A percentile compares a stretch with the other conserved stretches of the same genome.
These are phyloP conservation scores for Lasioglossum pauxillum DNA, from an alignment of 2,888 invertebrate genomes.

Conservation along the genomic window DNA sequence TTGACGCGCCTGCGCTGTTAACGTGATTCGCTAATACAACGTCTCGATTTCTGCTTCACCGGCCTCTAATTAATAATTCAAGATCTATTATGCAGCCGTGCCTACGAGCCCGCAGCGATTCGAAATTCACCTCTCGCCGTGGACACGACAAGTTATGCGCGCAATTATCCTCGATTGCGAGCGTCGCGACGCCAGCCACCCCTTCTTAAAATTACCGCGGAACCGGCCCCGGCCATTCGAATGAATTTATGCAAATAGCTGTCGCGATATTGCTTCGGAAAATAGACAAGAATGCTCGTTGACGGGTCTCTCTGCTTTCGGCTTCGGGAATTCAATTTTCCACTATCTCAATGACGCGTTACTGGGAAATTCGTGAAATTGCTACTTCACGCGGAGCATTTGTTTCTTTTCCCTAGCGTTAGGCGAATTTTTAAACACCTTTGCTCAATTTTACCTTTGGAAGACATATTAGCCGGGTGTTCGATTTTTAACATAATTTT, in stretches of 20 bases:
- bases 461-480: too few species aligned
- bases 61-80: constrained; percentile 62
- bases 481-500: too few species aligned
- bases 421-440: too few species aligned
- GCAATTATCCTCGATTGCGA: constrained; percentile 38
- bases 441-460: too few species aligned
- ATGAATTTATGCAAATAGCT: constrained; percentile 1
- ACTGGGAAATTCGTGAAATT: background rate
- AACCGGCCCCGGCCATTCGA: background rate
- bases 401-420: too few species aligned
- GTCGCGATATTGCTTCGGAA: background rate
- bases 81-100: constrained; percentile 53
- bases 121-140: constrained; percentile 33
- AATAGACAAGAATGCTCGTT: background rate
- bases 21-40: constrained; percentile 48
- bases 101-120: constrained; percentile 7
- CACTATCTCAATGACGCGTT: background rate
- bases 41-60: constrained; percentile 61
- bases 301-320: too few species aligned
- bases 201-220: constrained; percentile 22
- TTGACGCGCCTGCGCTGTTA: constrained; percentile 38
- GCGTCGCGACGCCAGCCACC: background rate
- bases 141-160: constrained; percentile 34
- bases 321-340: background rate
- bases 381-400: too few species aligned